Conservation (phyloP, 2,113 vertebrate genomes). For the Anoura caudifer region DNA sequence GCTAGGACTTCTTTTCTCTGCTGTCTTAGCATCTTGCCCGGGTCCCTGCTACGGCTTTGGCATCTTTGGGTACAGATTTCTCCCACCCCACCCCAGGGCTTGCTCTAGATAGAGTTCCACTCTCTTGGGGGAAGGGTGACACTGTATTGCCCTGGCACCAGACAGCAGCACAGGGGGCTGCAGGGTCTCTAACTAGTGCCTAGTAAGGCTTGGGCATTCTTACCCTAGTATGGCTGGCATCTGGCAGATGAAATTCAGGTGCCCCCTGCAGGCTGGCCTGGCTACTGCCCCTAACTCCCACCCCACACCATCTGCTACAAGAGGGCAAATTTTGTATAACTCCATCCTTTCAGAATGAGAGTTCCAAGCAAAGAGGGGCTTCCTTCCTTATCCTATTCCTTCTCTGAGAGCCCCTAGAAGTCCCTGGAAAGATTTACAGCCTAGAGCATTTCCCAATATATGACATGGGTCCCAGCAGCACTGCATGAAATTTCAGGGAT, state of each 20-base stretch:
- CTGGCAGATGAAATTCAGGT: conserved; percentile 41
- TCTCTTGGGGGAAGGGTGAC: not conserved
- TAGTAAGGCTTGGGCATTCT: not conserved
- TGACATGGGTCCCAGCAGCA: not conserved
- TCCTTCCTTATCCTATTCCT: not conserved
- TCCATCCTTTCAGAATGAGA: not conserved
- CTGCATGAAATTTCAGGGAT: not conserved
- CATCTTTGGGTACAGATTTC: not conserved
- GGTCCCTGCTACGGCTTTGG: not conserved
- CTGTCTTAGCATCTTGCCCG: not conserved
- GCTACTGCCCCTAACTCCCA: conserved; percentile 27
- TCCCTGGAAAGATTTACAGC: not conserved
- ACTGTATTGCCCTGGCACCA: not conserved
- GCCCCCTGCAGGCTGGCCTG: conserved; percentile 52
- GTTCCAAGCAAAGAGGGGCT: not conserved
- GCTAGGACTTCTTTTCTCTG: not conserved
- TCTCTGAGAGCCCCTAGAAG: not conserved
- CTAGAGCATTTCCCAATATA: not conserved
- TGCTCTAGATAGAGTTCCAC: not conserved
- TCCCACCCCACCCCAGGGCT: not conserved
- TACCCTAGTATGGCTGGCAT: not conserved
- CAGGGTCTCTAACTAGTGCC: not conserved
- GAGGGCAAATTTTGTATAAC: not conserved
- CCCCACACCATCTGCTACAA: not conserved
- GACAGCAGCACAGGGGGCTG: not conserved